phyloP scores from a whole-genome alignment of 2,113 vertebrate genomes.

The Neodontobutis hainanensis region DNA sequence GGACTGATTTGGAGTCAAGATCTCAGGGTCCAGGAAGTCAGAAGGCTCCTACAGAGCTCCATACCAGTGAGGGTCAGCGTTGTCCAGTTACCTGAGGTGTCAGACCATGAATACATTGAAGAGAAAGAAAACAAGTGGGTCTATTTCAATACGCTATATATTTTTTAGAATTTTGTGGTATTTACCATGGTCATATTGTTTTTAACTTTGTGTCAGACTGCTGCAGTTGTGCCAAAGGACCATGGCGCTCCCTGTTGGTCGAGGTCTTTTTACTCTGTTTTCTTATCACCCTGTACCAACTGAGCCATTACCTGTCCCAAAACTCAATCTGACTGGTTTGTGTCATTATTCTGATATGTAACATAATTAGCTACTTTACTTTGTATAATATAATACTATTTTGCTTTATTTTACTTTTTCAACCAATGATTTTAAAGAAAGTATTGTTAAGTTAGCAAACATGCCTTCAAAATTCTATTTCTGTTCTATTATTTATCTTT shows the following conservation, averaged over 20 bases:
- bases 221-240: conserved; percentile 95
- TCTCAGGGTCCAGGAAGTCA: conserved; percentile 91
- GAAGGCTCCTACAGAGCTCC: conserved; percentile 94
- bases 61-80: conserved; percentile 92
- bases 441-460: neutral
- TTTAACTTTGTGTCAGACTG: conserved; percentile 75
- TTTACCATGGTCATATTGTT: neutral
- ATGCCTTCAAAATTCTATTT: neutral
- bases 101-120: conserved; percentile 97
- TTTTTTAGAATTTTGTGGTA: neutral
- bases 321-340: conserved; percentile 93
- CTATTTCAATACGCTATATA: neutral
- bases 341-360: neutral
- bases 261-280: conserved; percentile 97
- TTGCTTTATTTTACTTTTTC: too few relatives aligned
- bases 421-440: too few relatives aligned
- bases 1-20: conserved; percentile 96
- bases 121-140: conserved; percentile 96
- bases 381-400: too few relatives aligned
- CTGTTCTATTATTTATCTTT: neutral
- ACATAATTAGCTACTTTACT: too few relatives aligned
- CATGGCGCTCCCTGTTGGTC: conserved; percentile 93
- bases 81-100: conserved; percentile 93
- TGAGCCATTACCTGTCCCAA: conserved; percentile 92
- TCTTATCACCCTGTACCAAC: conserved; percentile 96